Evolutionary conservation across 2,888 invertebrate genomes (phyloP).

Genomic region (Perizoma flavofasciatum): DNA sequence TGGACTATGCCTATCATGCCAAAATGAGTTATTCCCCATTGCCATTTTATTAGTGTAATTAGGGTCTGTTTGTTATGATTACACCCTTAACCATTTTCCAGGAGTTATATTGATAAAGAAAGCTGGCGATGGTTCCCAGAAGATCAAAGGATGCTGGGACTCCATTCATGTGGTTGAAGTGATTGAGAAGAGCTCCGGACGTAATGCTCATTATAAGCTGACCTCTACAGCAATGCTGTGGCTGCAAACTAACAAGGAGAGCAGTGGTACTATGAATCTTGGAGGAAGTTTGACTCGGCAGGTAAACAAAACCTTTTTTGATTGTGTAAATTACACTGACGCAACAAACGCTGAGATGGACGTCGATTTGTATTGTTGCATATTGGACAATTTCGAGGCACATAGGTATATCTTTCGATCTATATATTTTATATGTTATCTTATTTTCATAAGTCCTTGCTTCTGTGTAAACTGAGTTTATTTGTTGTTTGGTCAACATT

Average conservation of each 20-base stretch:
- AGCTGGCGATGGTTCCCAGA: slow-evolving; percentile 98
- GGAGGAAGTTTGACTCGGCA: slow-evolving; percentile 99
- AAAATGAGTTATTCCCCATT: no score
- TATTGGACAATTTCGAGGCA: not conserved
- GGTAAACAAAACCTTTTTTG: slow-evolving; percentile 69
- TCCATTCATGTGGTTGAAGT: slow-evolving; percentile 99
- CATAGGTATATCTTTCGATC: no score
- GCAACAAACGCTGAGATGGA: no score
- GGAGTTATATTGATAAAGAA: slow-evolving; percentile 99
- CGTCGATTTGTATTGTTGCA: no score
- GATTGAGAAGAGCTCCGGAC: slow-evolving; percentile 96
- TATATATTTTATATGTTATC: no score
- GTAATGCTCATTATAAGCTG: slow-evolving; percentile 98
- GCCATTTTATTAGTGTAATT: no score
- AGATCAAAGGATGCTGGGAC: slow-evolving; percentile 99
- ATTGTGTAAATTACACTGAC: no score
- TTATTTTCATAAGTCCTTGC: no score
- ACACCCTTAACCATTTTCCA: slow-evolving; percentile 56
- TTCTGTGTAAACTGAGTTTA: no score
- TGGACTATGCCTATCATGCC: no score
- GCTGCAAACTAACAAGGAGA: slow-evolving; percentile 98
- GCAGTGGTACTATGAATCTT: slow-evolving; percentile 99
- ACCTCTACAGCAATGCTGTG: slow-evolving; percentile 99
- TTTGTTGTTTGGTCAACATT: no score
- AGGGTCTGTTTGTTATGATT: no score